A percentile compares a stretch with the other conserved stretches of the same genome.
Conservation (phyloP, 1,140 invertebrate genomes). For the Ectropis grisescens region DNA sequence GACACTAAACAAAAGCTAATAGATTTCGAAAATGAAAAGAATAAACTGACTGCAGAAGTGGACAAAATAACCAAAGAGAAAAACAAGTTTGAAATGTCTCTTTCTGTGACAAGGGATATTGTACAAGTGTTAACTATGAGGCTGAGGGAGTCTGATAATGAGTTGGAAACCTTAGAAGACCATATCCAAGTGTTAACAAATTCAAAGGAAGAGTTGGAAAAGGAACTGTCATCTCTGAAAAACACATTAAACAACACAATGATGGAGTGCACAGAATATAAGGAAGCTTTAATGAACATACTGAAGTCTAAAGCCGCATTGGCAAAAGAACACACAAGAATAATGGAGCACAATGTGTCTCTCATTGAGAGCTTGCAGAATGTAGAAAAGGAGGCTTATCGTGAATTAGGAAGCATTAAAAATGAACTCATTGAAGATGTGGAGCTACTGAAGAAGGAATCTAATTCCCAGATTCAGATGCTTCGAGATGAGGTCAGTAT, state of each 20-base stretch:
- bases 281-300: slow-evolving; percentile 56
- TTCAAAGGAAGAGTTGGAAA: slow-evolving; percentile 44
- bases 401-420: slow-evolving; percentile 55
- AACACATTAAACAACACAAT: slow-evolving; percentile 41
- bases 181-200: slow-evolving; percentile 43
- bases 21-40: slow-evolving; percentile 54
- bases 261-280: slow-evolving; percentile 57
- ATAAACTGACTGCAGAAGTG: slow-evolving; percentile 48
- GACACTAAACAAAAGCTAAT: slow-evolving; percentile 42
- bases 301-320: slow-evolving; percentile 57
- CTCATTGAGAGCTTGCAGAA: slow-evolving; percentile 59
- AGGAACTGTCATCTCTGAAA: slow-evolving; percentile 43
- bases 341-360: slow-evolving; percentile 62
- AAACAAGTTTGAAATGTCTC: slow-evolving; percentile 59
- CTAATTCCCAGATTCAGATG: slow-evolving; percentile 48
- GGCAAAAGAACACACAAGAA: slow-evolving; percentile 55
- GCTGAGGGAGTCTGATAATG: slow-evolving; percentile 58
- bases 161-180: slow-evolving; percentile 55
- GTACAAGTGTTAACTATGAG: slow-evolving; percentile 59
- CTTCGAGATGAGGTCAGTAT: slow-evolving; percentile 45
- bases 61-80: slow-evolving; percentile 54
- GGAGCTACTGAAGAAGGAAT: slow-evolving; percentile 54
- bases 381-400: slow-evolving; percentile 57
- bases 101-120: slow-evolving; percentile 58
- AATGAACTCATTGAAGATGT: slow-evolving; percentile 61